A percentile compares a stretch with the other conserved stretches of the same genome.
phyloP scores from a whole-genome alignment of 2,888 invertebrate genomes.

The Chironomus tentans region DNA sequence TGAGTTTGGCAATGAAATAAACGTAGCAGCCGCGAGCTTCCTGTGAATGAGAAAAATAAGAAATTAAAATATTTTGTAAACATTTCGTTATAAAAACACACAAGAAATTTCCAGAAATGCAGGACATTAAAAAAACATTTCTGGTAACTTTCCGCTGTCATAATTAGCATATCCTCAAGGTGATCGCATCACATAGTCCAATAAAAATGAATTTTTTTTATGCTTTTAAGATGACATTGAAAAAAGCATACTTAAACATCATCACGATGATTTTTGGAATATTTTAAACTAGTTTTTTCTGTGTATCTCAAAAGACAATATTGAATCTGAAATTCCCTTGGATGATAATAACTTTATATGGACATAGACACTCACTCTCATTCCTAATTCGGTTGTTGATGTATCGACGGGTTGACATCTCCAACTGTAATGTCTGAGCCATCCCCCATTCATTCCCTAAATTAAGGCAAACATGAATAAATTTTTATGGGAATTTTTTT shows the following conservation, averaged over 20 bases:
- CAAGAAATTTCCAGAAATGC: neutral
- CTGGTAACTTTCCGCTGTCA: no score
- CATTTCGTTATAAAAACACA: neutral
- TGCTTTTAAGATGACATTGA: no score
- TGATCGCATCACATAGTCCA: no score
- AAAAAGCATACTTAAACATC: no score
- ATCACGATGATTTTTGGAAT: no score
- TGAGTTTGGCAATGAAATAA: constrained; percentile 82
- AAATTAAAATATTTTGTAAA: constrained; percentile 9
- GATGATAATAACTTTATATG: constrained; percentile 1
- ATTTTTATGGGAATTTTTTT: neutral
- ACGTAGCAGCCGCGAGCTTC: constrained; percentile 66
- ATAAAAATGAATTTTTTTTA: no score
- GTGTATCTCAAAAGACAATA: no score
- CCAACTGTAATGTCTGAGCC: constrained; percentile 77
- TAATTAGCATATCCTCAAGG: no score
- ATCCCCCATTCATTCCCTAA: constrained; percentile 64
- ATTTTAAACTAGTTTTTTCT: no score
- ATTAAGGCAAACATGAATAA: constrained; percentile 32
- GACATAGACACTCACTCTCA: constrained; percentile 54
- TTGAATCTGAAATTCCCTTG: no score
- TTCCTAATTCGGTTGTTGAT: constrained; percentile 62
- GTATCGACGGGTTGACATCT: constrained; percentile 87
- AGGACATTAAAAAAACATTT: no score
- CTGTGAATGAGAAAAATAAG: constrained; percentile 39